Percentiles rank a stretch among this genome's conserved stretches.
Evolutionary conservation across 2,888 invertebrate genomes (phyloP).

Genomic region (Drosophila prostipennis): DNA sequence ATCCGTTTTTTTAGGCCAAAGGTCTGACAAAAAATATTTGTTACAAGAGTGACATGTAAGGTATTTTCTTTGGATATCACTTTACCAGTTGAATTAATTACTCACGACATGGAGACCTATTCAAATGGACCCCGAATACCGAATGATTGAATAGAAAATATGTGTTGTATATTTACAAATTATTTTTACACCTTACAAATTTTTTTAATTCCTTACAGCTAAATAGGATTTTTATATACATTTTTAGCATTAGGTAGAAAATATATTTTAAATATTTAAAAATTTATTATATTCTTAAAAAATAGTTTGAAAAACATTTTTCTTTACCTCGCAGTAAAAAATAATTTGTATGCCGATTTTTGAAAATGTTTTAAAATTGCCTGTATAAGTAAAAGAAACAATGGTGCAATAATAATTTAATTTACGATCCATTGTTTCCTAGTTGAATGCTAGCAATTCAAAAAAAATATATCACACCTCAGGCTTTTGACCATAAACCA

Average conservation of each 20-base stretch:
- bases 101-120: slow-evolving; percentile 6
- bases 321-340: too few relatives aligned
- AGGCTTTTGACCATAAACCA: slow-evolving; percentile 22
- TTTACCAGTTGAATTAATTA: slow-evolving; percentile 26
- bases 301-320: too few relatives aligned
- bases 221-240: too few relatives aligned
- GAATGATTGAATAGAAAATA: neutral
- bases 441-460: neutral
- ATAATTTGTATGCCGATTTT: too few relatives aligned
- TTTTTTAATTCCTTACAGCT: too few relatives aligned
- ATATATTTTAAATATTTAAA: too few relatives aligned
- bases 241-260: too few relatives aligned
- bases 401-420: neutral
- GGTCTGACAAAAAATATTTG: slow-evolving; percentile 26
- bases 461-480: slow-evolving; percentile 20
- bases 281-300: too few relatives aligned
- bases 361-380: too few relatives aligned
- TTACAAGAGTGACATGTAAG: slow-evolving; percentile 28
- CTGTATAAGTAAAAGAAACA: neutral
- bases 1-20: slow-evolving; percentile 21
- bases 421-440: slow-evolving; percentile 4
- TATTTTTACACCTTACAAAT: too few relatives aligned
- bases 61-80: slow-evolving; percentile 21
- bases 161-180: too few relatives aligned
- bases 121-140: neutral